Percentiles rank a stretch among this genome's conserved stretches.
These are phyloP conservation scores for Drosophila paulistorum DNA, from an alignment of 1,140 invertebrate genomes.

Conservation along the genomic window DNA sequence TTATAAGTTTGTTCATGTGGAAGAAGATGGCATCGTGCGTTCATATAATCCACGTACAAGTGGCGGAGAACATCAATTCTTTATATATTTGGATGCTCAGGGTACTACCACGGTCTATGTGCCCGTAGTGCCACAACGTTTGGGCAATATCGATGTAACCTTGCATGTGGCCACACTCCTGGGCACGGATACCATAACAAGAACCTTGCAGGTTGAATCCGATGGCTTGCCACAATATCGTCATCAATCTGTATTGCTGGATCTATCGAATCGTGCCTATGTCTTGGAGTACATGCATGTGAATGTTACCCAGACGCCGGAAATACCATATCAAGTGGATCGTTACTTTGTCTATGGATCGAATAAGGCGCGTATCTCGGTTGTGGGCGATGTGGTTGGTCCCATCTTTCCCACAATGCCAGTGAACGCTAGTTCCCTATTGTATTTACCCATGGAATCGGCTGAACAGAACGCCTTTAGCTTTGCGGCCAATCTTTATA, in stretches of 20 bases:
- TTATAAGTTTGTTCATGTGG: constrained; percentile 97
- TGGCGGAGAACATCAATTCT: constrained; percentile 96
- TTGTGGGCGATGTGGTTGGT: constrained; percentile 97
- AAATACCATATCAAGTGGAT: constrained; percentile 94
- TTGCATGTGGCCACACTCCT: constrained; percentile 93
- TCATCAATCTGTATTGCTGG: constrained; percentile 95
- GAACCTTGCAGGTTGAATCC: constrained; percentile 91
- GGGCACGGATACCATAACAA: constrained; percentile 90
- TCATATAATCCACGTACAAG: constrained; percentile 94
- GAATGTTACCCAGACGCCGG: constrained; percentile 94
- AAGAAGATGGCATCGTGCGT: constrained; percentile 92
- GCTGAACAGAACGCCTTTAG: constrained; percentile 98
- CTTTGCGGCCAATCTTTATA: constrained; percentile 96
- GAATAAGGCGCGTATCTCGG: constrained; percentile 92
- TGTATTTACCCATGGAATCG: constrained; percentile 93
- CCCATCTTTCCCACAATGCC: constrained; percentile 97
- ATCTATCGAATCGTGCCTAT: constrained; percentile 95
- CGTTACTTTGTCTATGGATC: constrained; percentile 98
- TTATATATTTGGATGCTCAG: constrained; percentile 93
- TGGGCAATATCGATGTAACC: constrained; percentile 92
- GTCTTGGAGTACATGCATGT: constrained; percentile 97
- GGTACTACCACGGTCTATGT: constrained; percentile 92
- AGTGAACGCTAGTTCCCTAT: constrained; percentile 91
- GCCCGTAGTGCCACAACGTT: constrained; percentile 92
- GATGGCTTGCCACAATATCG: constrained; percentile 96